These are phyloP conservation scores for Stichopus chloronotus DNA, from an alignment of 35 echinoderm and acorn worm genomes.

Conservation along the genomic window DNA sequence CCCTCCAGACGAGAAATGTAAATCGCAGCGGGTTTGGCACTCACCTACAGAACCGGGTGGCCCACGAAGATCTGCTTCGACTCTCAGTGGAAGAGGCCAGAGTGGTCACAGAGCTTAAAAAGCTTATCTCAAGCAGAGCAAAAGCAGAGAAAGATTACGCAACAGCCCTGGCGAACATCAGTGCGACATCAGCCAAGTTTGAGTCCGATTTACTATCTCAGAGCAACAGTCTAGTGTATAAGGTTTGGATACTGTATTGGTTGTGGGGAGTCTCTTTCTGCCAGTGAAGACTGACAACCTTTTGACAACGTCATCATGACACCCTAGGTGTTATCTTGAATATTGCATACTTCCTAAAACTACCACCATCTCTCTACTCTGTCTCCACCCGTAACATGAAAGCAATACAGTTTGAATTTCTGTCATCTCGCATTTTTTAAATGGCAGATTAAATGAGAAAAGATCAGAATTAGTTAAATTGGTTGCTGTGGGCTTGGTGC, in stretches of 20 bases:
- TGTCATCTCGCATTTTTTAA: no score
- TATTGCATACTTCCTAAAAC: no score
- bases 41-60: constrained; percentile 79
- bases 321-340: no score
- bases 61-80: constrained; percentile 81
- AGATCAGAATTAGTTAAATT: no score
- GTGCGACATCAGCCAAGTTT: constrained; percentile 68
- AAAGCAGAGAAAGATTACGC: constrained; percentile 92
- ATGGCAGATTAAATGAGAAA: no score
- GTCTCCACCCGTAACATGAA: no score
- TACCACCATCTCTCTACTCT: no score
- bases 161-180: constrained; percentile 67
- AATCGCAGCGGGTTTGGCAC: constrained; percentile 89
- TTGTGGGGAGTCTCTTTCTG: no score
- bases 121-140: constrained; percentile 31
- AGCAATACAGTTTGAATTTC: no score
- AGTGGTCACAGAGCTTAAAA: constrained; percentile 39
- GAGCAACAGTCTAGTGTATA: constrained; percentile 38
- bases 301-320: no score
- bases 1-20: constrained; percentile 52
- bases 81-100: constrained; percentile 78
- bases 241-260: not conserved
- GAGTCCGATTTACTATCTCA: constrained; percentile 62
- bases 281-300: no score
- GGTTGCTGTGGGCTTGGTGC: no score